phyloP scores from a whole-genome alignment of 2,113 vertebrate species.

The Lipotes vexillifer region DNA sequence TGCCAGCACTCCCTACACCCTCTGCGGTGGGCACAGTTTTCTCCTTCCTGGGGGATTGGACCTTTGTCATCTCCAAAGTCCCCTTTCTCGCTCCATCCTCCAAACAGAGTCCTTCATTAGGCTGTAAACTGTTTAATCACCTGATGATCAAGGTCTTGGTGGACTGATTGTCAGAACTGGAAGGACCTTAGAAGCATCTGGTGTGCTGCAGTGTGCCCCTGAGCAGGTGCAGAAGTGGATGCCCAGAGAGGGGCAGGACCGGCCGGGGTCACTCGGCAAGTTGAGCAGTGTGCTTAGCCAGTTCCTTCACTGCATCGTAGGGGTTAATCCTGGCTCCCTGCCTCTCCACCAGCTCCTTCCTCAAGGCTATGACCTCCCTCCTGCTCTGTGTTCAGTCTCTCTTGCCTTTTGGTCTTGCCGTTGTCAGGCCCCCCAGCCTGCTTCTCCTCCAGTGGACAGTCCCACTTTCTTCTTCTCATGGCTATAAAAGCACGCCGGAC shows the following conservation, averaged over 20 bases:
- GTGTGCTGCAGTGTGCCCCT: background rate
- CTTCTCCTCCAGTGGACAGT: background rate
- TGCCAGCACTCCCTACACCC: background rate
- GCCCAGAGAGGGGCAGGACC: background rate
- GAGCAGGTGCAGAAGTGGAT: background rate
- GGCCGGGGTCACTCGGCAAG: background rate
- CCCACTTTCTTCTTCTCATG: background rate
- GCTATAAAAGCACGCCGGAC: background rate
- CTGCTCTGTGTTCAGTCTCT: background rate
- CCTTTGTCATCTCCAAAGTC: background rate
- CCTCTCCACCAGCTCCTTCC: background rate
- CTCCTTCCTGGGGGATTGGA: background rate
- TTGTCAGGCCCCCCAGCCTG: background rate
- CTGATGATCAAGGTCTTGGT: background rate
- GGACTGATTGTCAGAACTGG: background rate
- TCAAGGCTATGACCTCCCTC: background rate
- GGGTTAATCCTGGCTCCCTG: background rate
- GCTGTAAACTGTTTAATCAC: background rate
- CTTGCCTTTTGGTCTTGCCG: background rate
- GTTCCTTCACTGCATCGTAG: rapidly evolving
- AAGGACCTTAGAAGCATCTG: background rate
- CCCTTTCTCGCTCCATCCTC: background rate
- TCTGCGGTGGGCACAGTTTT: background rate
- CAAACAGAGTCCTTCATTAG: background rate
- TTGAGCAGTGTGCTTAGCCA: background rate